Base-by-base conservation (phyloP, 2,888 invertebrate species). In the Sarcophaga rosellei region DNA sequence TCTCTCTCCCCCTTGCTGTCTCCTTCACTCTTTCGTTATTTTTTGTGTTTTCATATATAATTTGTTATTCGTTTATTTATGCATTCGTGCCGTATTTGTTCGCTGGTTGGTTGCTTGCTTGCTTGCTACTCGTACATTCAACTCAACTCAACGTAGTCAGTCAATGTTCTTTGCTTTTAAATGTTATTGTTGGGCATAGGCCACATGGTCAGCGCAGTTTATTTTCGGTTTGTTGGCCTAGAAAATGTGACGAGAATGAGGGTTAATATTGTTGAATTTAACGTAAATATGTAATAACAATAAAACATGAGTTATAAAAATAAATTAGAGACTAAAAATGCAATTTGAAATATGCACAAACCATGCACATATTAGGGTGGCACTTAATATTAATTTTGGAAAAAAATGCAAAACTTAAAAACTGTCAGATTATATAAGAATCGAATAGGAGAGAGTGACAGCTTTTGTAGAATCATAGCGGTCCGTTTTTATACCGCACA, bases 161-260 rank as follows among this genome's bases (percentile, higher is more conserved):
- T 53, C 44, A 57, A 2, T 35, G 2, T 35, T 35, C n/a, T 35
- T 35, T 35, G 8, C 8, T 35, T 70, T 63, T 63, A 53, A 53
- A 53, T 53, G 53, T 53, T 53, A 35, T 35, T 35, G 53, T 53
- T 15, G 15, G 0, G 53, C 53, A 17, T 53, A 21, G 68, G 35
- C 44, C 69, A 78, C 81, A 74, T 66, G 70, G 74, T 61, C 83
- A 74, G 53, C 8, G 35, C 53, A 53, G 77, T 81, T 86, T 68
- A 66, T 77, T 79, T 76, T 77, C 12, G 21, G 74, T 69, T 70
- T 73, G 25, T 73, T 84, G 77, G 77, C 80, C 83, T 81, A 83
- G 68, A 77, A 85, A 65, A 70, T 47, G 5, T 6, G 35, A 12
- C 11, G 20, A 63, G 62, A 12, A 53, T 47, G 21, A 6, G 21